Evolutionary conservation across 2,113 vertebrate species (phyloP).

Genomic region (Gobiocypris rarus): DNA sequence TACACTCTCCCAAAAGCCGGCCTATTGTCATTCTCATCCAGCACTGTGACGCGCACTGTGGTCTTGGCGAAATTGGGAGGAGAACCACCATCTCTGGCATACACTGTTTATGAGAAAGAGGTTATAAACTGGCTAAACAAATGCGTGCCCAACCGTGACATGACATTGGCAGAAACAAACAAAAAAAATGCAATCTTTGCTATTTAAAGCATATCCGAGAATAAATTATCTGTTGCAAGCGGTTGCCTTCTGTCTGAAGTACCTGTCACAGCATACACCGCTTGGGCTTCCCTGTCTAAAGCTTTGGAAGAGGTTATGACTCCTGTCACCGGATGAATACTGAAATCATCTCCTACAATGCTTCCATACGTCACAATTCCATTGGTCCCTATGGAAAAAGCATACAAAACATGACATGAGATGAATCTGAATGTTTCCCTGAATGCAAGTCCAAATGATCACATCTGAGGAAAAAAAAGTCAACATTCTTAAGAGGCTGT

Average conservation of each 20-base stretch:
- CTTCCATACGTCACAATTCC: conserved; percentile 88
- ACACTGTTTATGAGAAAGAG: conserved; percentile 77
- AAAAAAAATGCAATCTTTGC: background rate
- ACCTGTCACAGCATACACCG: conserved; percentile 87
- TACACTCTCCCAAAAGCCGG: conserved; percentile 82
- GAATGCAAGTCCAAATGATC: conserved; percentile 31
- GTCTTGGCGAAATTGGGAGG: conserved; percentile 86
- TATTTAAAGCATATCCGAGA: conserved; percentile 15
- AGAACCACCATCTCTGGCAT: conserved; percentile 85
- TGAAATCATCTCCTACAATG: conserved; percentile 83
- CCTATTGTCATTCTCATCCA: conserved; percentile 90
- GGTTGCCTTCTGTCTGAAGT: conserved; percentile 22
- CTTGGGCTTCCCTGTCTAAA: conserved; percentile 84
- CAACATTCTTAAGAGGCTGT: conserved; percentile 28
- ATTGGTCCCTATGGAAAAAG: conserved; percentile 79
- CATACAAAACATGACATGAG: conserved; percentile 8
- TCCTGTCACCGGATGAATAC: conserved; percentile 86
- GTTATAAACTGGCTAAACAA: conserved; percentile 27
- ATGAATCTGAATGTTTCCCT: background rate
- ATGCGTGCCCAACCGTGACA: conserved; percentile 2
- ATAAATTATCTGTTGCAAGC: background rate
- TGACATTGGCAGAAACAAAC: conserved; percentile 31
- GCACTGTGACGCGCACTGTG: conserved; percentile 80
- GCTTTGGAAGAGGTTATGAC: conserved; percentile 84
- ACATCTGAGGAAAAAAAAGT: conserved; percentile 6